A percentile compares a stretch with the other conserved stretches of the same genome.
phyloP scores from a whole-genome alignment of 2,113 vertebrate species.

The Mus pahari region DNA sequence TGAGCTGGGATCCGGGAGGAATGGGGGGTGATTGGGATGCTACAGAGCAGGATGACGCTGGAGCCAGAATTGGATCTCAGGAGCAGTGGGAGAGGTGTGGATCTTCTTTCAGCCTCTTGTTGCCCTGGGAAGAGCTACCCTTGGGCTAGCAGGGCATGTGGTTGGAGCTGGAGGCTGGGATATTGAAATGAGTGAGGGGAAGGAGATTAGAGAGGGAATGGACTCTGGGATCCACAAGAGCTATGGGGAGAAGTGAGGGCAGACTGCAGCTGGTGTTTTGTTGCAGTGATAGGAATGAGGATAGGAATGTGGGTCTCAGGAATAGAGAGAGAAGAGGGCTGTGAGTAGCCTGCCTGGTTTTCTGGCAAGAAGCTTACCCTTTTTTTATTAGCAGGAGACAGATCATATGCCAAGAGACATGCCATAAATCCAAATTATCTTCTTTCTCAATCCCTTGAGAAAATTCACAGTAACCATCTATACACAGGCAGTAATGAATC shows the following conservation, averaged over 20 bases:
- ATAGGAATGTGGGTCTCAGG: background rate
- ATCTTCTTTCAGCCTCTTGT: background rate
- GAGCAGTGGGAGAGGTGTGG: background rate
- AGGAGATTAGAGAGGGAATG: background rate
- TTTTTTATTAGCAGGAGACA: constrained; percentile 35
- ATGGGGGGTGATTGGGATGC: background rate
- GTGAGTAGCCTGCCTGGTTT: background rate
- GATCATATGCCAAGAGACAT: constrained; percentile 47
- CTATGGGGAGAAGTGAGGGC: background rate
- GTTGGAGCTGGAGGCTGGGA: background rate
- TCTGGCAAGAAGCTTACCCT: background rate
- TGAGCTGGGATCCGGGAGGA: background rate
- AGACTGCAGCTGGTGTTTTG: background rate
- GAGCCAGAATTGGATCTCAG: background rate
- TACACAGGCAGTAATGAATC: background rate
- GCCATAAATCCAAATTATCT: constrained; percentile 64
- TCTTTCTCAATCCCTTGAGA: constrained; percentile 16
- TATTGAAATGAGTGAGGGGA: background rate
- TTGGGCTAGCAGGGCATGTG: background rate
- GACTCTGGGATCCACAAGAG: background rate
- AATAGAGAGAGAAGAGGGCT: background rate
- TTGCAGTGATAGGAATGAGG: background rate
- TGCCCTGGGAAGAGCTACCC: background rate
- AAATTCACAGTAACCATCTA: constrained; percentile 41
- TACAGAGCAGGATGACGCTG: background rate